Evolutionary conservation across 2,888 invertebrate species (phyloP), one percentile per base, ranked within the genome.

Genomic region (Athetis lepigone): DNA sequence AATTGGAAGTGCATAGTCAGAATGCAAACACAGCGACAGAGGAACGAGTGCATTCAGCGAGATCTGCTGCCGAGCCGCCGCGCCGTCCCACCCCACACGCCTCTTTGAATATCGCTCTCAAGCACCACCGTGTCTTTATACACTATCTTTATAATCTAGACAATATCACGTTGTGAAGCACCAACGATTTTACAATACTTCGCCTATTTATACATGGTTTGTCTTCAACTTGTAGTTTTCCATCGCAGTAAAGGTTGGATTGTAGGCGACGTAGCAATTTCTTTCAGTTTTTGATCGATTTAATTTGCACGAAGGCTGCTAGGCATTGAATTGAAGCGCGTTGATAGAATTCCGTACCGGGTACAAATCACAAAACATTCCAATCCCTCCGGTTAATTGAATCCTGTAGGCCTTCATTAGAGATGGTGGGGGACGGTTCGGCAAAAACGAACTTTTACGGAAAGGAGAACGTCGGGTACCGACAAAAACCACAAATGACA

Each of bases 381-480:
- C 92, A 85, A 90, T 90, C 89, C 88, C 90, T 86, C 82, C 86
- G 88, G 90, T 92, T 93, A 94, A 94, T 93, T 92, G 93, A 93
- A 93, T 92, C 88, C 92, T 88, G 91, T 90, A 91, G 90, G 90
- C 93, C 92, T 92, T 93, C 92, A 94, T 94, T 94, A 94, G 88
- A 85, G 85, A 81, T 85, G 86, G 85, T 74, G 83, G 86, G 84
- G 85, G 83, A 83, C 82, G 84, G 82, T 84, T 85, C 86, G 84
- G 86, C 91, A 91, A 91, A 89, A 92, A 91, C 90, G 88, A 90
- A 92, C 89, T 92, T 92, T 92, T 90, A 90, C 86, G 83, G 84
- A 88, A 88, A 86, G 85, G 83, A 83, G 84, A 86, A 88, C 79
- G 85, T 80, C 82, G 80, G 86, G 86, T 85, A 84, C 82, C 85